Percentiles rank a stretch among this genome's conserved stretches.
Evolutionary conservation across 2,797 vertebrate species (phyloP).

Genomic region (Syngnathus rostellatus): DNA sequence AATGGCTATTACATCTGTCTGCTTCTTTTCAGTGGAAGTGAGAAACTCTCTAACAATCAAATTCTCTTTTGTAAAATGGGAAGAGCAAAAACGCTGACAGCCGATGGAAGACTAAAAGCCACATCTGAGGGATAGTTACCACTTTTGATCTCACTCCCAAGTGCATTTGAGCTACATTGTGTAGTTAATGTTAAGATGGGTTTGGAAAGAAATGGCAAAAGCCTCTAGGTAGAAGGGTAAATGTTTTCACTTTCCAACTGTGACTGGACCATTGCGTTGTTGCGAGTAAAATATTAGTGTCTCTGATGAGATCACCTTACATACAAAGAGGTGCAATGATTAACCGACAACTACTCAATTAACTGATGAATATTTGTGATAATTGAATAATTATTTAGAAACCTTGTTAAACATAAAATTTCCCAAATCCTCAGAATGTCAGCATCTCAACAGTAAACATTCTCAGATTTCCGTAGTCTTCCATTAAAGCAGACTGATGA

Average conservation of each 20-base stretch:
- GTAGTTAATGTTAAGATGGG: constrained; percentile 20
- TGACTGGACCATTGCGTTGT: background rate
- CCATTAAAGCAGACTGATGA: too few species aligned
- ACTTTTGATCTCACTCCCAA: constrained; percentile 39
- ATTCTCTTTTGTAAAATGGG: constrained; percentile 40
- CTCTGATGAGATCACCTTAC: background rate
- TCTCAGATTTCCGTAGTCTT: too few species aligned
- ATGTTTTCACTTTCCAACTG: background rate
- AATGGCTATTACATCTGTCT: constrained; percentile 64
- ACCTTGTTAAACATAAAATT: too few species aligned
- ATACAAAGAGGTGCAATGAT: background rate
- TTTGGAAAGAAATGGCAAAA: constrained; percentile 24
- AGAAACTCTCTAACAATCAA: constrained; percentile 50
- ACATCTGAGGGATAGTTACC: constrained; percentile 31
- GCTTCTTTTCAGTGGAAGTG: constrained; percentile 45
- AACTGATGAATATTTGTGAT: too few species aligned
- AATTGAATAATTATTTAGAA: too few species aligned
- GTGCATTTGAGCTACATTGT: constrained; percentile 23
- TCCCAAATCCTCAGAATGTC: too few species aligned
- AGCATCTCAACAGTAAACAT: too few species aligned
- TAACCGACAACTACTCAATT: too few species aligned
- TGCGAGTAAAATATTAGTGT: background rate
- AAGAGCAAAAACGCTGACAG: constrained; percentile 44
- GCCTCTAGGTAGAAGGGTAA: background rate
- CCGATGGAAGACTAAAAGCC: constrained; percentile 42